Percentiles rank a stretch among this genome's conserved stretches.
These are phyloP conservation scores for Notolabrus celidotus DNA, from an alignment of 2,797 vertebrate species.

Conservation along the genomic window DNA sequence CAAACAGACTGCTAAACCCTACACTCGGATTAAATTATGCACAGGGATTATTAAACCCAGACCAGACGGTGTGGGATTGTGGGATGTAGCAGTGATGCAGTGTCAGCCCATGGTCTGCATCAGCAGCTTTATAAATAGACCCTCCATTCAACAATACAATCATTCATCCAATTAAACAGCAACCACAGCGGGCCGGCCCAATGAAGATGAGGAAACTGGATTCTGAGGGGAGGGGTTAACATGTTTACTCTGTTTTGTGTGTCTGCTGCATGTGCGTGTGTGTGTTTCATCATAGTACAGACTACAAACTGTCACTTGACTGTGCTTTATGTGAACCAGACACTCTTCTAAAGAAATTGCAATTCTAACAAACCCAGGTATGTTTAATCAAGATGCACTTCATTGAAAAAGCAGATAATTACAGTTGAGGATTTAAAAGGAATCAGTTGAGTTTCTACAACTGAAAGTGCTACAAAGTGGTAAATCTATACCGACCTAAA, in stretches of 20 bases:
- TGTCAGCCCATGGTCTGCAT: constrained; percentile 11
- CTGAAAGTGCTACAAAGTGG: too few relatives aligned
- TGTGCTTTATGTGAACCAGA: background rate
- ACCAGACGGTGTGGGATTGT: constrained; percentile 5
- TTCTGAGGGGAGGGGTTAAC: background rate
- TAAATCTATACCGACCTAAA: too few relatives aligned
- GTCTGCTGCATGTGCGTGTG: too few relatives aligned
- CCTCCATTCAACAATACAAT: constrained; percentile 41
- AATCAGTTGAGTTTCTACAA: too few relatives aligned
- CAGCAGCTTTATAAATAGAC: constrained; percentile 44
- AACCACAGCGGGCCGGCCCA: constrained; percentile 13
- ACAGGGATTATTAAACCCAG: background rate
- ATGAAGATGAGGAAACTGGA: background rate
- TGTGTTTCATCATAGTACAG: too few relatives aligned
- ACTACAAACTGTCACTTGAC: too few relatives aligned
- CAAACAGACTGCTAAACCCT: background rate
- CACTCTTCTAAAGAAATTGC: too few relatives aligned
- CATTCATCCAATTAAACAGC: constrained; percentile 52
- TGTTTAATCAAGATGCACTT: too few relatives aligned
- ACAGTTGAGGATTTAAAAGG: too few relatives aligned
- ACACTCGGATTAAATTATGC: background rate
- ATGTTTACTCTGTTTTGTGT: too few relatives aligned
- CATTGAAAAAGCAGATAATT: too few relatives aligned
- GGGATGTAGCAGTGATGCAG: constrained; percentile 2
- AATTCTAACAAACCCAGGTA: too few relatives aligned